phyloP scores from a whole-genome alignment of 2,888 invertebrate species.

The Myopa tessellatipennis region DNA sequence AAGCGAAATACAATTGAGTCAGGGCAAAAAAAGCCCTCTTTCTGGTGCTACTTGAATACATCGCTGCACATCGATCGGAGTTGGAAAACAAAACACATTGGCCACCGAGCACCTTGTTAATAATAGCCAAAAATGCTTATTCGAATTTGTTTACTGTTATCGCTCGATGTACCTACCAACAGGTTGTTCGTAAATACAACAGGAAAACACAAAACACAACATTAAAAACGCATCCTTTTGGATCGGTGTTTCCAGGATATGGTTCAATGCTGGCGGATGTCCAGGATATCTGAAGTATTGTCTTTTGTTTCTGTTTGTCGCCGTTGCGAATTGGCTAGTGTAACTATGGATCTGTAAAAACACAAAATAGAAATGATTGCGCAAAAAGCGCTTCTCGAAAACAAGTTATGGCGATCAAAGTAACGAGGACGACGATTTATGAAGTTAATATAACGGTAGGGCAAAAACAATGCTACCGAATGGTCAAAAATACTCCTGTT shows the following conservation, averaged over 20 bases:
- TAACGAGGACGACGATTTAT: constrained; percentile 41
- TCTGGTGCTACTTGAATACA: too few relatives aligned
- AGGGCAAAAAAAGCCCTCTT: too few relatives aligned
- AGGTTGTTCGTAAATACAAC: too few relatives aligned
- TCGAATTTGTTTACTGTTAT: neutral
- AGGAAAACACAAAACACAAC: too few relatives aligned
- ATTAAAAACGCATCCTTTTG: too few relatives aligned
- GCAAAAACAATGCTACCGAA: neutral
- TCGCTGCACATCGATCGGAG: too few relatives aligned
- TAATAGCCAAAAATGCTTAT: neutral
- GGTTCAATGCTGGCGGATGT: neutral
- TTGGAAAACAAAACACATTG: too few relatives aligned
- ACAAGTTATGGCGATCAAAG: constrained; percentile 49
- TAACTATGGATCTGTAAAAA: neutral
- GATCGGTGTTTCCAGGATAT: too few relatives aligned
- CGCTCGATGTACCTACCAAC: too few relatives aligned
- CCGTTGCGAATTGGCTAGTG: neutral
- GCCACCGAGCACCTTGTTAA: too few relatives aligned
- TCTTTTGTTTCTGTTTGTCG: neutral
- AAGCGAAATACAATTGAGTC: too few relatives aligned
- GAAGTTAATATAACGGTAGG: neutral
- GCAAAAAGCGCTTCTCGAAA: constrained; percentile 8
- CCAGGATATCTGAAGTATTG: neutral
- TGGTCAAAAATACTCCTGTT: too few relatives aligned
- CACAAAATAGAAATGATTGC: neutral